Conservation (phyloP, 2,797 vertebrate species). For the Hylomyscus alleni region DNA sequence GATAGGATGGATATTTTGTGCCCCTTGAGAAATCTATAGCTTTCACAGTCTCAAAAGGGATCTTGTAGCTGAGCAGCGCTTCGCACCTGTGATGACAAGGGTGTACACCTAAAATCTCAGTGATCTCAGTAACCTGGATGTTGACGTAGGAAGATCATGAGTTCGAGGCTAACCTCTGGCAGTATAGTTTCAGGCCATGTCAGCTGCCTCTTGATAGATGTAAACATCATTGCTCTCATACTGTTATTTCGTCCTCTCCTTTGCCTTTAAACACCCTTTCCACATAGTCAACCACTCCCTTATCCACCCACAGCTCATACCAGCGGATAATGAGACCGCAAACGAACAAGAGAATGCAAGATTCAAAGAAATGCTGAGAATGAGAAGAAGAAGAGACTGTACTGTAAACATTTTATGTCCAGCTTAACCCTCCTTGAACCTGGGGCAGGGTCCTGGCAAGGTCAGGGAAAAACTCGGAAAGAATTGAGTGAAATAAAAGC, state of each 20-base stretch:
- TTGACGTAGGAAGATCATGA: neutral
- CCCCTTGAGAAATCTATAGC: conserved; percentile 2
- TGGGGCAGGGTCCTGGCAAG: neutral
- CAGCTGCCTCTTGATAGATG: conserved; percentile 36
- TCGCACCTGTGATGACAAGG: neutral
- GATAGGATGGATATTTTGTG: neutral
- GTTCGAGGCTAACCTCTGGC: neutral
- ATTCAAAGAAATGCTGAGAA: conserved; percentile 57
- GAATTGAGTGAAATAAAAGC: neutral
- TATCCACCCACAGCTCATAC: conserved; percentile 47
- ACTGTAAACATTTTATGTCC: neutral
- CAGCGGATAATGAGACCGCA: neutral
- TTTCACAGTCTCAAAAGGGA: conserved; percentile 46
- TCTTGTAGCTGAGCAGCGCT: neutral
- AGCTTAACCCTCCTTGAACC: neutral
- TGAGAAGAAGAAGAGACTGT: conserved; percentile 39
- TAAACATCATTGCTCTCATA: neutral
- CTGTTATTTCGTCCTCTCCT: conserved; percentile 47
- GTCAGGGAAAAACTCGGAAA: neutral
- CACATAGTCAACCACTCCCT: conserved; percentile 33
- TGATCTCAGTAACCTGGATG: neutral
- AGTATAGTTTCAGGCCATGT: neutral
- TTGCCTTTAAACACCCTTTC: conserved; percentile 21
- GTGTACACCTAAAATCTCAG: neutral
- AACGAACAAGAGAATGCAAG: conserved; percentile 9